Base-by-base conservation (phyloP, 2,888 invertebrate species). In the Lasioglossum oenotherae region DNA sequence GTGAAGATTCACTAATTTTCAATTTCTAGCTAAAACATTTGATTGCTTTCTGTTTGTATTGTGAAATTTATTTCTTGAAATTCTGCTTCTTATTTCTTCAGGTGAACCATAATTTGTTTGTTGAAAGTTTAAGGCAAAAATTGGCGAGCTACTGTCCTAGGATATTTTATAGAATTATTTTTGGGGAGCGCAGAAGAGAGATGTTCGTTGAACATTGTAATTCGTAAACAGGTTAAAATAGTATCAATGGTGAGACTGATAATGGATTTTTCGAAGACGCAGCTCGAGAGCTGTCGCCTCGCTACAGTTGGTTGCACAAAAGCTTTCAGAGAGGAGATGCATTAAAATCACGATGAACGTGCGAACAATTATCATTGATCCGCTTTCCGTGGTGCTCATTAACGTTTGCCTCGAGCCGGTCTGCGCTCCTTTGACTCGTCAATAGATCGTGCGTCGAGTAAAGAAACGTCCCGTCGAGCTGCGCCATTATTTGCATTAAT, bases 271-370 rank as follows among this genome's bases (percentile, higher is more conserved):
- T 85, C 83, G 44, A 73, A 82, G 80, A 78, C 14, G 75, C 77
- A 35, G 23, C 27, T 64, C 44, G 12, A 35, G 46, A 69, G 76
- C 49, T 10, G 41, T 4, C 44, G 44, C 60, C 74, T 85, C n/a
- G 57, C 46, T 60, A 80, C 49, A 57, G 35, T 14, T 64, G 57
- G 10, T 71, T 6, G n/a, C 38, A 74, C 69, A 71, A 78, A 78
- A 72, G 12, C 31, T 49, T 27, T 19, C 16, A 31, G 35, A 38
- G 60, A 78, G 69, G 74, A 38, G 73, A 74, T 69, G 82, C 81
- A 87, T 89, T 84, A 84, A 85, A 86, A 87, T 82, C 74, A 38
- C 35, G 69, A 81, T 57, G 67, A 49, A 67, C 46, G 49, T 69
- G 69, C 69, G 67, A 67, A 27, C 78, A 80, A 84, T 78, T 83